Evolutionary conservation across 1,140 invertebrate species (phyloP).

Genomic region (Agrilus planipennis): DNA sequence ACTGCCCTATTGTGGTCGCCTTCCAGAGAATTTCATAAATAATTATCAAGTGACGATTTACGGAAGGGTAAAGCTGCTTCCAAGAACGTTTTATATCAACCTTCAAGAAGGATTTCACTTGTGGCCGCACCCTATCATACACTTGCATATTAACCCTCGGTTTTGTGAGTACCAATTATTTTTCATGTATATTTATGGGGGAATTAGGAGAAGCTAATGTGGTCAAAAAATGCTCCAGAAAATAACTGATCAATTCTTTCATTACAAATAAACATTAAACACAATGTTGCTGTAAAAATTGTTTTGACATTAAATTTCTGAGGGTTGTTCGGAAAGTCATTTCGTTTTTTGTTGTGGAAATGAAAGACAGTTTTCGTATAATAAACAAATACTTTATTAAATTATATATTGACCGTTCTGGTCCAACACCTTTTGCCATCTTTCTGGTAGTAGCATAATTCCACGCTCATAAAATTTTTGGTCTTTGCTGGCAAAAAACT

Average conservation of each 20-base stretch:
- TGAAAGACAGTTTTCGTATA: too few relatives aligned
- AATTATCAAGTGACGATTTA: conserved; percentile 43
- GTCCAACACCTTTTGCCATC: too few relatives aligned
- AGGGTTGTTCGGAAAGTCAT: too few relatives aligned
- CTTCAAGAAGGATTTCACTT: conserved; percentile 47
- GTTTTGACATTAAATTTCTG: too few relatives aligned
- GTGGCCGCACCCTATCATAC: conserved; percentile 50
- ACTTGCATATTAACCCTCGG: conserved; percentile 52
- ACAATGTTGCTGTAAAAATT: neutral
- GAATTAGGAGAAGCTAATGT: neutral
- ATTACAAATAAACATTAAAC: neutral
- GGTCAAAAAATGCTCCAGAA: neutral
- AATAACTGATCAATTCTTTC: neutral
- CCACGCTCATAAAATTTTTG: too few relatives aligned
- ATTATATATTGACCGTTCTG: too few relatives aligned
- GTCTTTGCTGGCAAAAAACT: too few relatives aligned
- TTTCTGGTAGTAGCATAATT: too few relatives aligned
- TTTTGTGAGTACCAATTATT: conserved; percentile 34
- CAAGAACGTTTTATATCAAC: conserved; percentile 56
- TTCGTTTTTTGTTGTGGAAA: too few relatives aligned
- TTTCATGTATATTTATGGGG: neutral
- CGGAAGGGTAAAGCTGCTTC: conserved; percentile 48
- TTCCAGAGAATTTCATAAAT: conserved; percentile 34
- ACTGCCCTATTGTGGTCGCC: conserved; percentile 34
- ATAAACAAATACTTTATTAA: too few relatives aligned